Conservation (phyloP, 2,113 vertebrate genomes). For the Polypterus senegalus region DNA sequence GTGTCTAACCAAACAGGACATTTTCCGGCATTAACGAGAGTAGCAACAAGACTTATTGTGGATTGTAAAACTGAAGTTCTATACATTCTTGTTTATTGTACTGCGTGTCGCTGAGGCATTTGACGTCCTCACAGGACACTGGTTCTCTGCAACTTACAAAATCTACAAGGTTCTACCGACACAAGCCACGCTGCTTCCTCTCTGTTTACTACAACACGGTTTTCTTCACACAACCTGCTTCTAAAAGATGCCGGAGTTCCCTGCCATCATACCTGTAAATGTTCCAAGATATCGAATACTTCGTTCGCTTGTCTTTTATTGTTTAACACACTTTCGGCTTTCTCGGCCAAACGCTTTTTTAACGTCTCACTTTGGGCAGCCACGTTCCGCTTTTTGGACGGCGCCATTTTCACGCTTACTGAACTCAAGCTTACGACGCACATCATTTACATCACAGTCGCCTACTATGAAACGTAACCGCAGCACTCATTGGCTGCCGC, state of each 20-base stretch:
- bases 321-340: slow-evolving; percentile 43
- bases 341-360: slow-evolving; percentile 27
- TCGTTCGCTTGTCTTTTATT: slow-evolving; percentile 61
- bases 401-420: slow-evolving; percentile 38
- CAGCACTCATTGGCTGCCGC: too few relatives aligned
- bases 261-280: slow-evolving; percentile 32
- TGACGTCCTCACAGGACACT: too few relatives aligned
- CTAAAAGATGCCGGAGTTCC: background rate
- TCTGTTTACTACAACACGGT: too few relatives aligned
- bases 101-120: background rate
- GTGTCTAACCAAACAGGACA: too few relatives aligned
- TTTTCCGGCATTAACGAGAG: too few relatives aligned
- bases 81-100: background rate
- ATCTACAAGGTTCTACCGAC: background rate
- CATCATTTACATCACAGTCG: too few relatives aligned
- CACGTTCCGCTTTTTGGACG: slow-evolving; percentile 44
- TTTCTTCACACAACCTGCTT: background rate
- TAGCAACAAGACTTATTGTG: too few relatives aligned
- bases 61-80: too few relatives aligned
- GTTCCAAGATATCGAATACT: slow-evolving; percentile 70
- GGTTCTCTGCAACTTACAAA: background rate
- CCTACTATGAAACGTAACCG: too few relatives aligned
- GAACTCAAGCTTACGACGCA: too few relatives aligned
- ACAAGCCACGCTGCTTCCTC: background rate
- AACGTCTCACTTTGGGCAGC: slow-evolving; percentile 20